Base-by-base conservation (phyloP, 64 coral and sea anemone genomes). In the Acropora yongei region DNA sequence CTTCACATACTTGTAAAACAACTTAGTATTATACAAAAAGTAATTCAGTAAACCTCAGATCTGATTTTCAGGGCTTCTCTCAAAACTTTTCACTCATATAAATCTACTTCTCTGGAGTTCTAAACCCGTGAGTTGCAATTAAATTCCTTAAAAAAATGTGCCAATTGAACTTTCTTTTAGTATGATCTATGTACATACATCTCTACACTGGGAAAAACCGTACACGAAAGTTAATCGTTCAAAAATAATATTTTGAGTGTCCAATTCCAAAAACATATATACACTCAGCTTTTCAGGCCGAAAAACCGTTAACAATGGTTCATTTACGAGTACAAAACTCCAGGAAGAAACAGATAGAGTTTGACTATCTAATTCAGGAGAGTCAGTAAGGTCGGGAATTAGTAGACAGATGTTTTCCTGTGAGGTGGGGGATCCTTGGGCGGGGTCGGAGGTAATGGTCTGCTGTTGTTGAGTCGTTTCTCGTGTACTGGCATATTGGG, bases 401-500 rank as follows among this genome's bases (percentile, higher is more conserved):
- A 95, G 20, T 85, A 95, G 8, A 95, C 94, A n/a, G 78, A 75
- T 41, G 94, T 76, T 78, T 91, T 82, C 39, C 89, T 92, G 12
- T 90, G 89, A 7, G 78, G 39, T 4, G 77, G 67, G 2, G 89
- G 44, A 48, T 96, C 94, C 6, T 96, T 96, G 41, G 94, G 94
- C 43, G 94, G 94, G 7, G 94, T 96, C 16, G 94, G 94, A 12
- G 94, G 94, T 13, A 96, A 77, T 40, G 94, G 94, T 7, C 82
- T 77, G 43, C 87, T 91, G 44, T 84, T 96, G 40, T 92, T 96
- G 8, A 96, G 57, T 65, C 79, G 87, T 57, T 93, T 96, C 42
- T 96, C 94, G 47, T 96, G 94, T 55, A 92, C 74, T 39, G 88
- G 86, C 81, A 92, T 89, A 53, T 96, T 92, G 12, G 94, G 94